Base-by-base conservation (phyloP, 1,140 invertebrate species). In the Drosophila teissieri region DNA sequence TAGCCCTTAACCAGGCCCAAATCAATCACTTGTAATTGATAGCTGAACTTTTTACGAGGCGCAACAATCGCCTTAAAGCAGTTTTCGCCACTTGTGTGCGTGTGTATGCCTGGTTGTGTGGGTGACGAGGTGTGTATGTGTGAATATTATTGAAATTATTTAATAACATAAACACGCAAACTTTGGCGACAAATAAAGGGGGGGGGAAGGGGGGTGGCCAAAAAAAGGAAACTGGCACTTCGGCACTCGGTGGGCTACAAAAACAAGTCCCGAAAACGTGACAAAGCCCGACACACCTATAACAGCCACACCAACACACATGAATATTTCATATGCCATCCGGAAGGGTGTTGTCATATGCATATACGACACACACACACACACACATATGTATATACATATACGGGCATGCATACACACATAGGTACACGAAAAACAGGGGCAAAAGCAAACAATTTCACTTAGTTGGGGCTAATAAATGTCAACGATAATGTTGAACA, bases 401-500 rank as follows among this genome's bases (percentile, higher is more conserved):
- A 57, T 15, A 57, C 36, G 53, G 8, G 55, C 17, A 15, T 55
- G 24, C 27, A 58, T 46, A 39, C 45, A 49, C 17, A 37, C 17
- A 31, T 48, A 19, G 8, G 7, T 15, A 14, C 37, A 39, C 11
- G 14, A 39, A 34, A 54, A 79, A 81, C 63, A 80, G 72, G 44
- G 51, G 60, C 60, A 67, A 79, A 73, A 73, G 70, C 75, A 78
- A 85, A 78, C 69, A 80, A 76, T 74, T 78, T 86, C 82, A 82
- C 82, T 86, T 86, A 82, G 82, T 78, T 79, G 70, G 46, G 69
- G 58, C 82, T 86, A 86, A 86, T 86, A 86, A 86, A 86, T 86
- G 82, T 86, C 82, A 86, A 86, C 75, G 82, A 86, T 86, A 86
- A 86, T 86, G 82, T 86, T 81, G 57, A 65, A 86, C 82, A 86